Percentiles rank a stretch among this genome's conserved stretches.
Evolutionary conservation across 1,140 invertebrate species (phyloP).

Genomic region (Euura lappo): DNA sequence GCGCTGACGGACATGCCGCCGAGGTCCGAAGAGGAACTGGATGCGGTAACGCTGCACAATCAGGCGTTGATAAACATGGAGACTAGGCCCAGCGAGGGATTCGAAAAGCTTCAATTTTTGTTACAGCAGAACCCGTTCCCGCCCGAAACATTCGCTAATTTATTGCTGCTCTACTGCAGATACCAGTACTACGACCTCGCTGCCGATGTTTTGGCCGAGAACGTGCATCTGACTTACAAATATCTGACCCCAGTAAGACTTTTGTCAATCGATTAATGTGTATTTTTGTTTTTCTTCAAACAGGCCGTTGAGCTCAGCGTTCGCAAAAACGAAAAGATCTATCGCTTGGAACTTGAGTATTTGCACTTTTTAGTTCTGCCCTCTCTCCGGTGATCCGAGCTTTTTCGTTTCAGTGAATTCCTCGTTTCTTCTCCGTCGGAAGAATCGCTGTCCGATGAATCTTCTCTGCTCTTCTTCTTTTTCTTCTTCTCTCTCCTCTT

Average conservation of each 20-base stretch:
- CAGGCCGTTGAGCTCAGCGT: neutral
- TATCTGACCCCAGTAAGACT: conserved; percentile 84
- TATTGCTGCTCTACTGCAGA: conserved; percentile 94
- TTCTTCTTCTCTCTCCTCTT: conserved; percentile 31
- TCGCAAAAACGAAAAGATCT: neutral
- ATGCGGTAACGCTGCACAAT: conserved; percentile 98
- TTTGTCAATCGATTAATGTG: conserved; percentile 9
- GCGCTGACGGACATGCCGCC: conserved; percentile 98
- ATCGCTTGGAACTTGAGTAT: conserved; percentile 40
- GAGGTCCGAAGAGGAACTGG: conserved; percentile 93
- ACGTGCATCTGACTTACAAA: conserved; percentile 96
- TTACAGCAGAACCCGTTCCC: conserved; percentile 96
- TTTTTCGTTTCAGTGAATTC: conserved; percentile 17
- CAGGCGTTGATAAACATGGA: conserved; percentile 96
- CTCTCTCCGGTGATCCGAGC: conserved; percentile 16
- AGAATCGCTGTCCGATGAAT: conserved; percentile 30
- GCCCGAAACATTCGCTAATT: conserved; percentile 96
- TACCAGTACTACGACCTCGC: conserved; percentile 98
- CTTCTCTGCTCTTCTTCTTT: conserved; percentile 41
- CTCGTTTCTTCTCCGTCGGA: conserved; percentile 30
- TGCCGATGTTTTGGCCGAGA: conserved; percentile 97
- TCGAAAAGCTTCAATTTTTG: conserved; percentile 97
- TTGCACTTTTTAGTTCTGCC: conserved; percentile 46
- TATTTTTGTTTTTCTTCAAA: conserved; percentile 13
- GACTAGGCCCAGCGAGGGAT: conserved; percentile 87